Percentiles rank a stretch among this genome's conserved stretches.
Evolutionary conservation across 1,140 invertebrate species (phyloP).

Genomic region (Vollenhovia emeryi): DNA sequence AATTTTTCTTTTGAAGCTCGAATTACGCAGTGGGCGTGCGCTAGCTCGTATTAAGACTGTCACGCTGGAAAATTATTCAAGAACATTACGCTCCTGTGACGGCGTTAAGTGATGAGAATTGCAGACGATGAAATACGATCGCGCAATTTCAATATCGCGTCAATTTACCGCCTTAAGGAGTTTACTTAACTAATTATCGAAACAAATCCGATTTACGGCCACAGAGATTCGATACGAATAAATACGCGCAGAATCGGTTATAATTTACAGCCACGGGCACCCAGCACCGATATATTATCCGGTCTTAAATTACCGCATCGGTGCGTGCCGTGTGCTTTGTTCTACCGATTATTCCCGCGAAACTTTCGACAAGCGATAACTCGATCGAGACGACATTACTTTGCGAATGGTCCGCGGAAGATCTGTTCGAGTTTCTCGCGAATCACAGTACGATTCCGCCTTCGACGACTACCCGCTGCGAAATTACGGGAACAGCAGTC

Average conservation of each 20-base stretch:
- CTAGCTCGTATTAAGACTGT: slow-evolving; percentile 51
- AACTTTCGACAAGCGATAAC: slow-evolving; percentile 30
- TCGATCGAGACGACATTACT: slow-evolving; percentile 33
- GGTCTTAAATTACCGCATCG: slow-evolving; percentile 5
- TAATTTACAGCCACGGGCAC: neutral
- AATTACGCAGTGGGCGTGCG: slow-evolving; percentile 30
- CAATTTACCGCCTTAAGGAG: neutral
- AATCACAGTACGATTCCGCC: slow-evolving; percentile 47
- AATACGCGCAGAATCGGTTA: neutral
- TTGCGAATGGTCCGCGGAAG: slow-evolving; percentile 29
- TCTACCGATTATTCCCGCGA: neutral
- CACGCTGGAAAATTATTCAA: slow-evolving; percentile 51
- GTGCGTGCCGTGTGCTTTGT: neutral
- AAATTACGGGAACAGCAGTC: slow-evolving; percentile 62
- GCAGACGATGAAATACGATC: slow-evolving; percentile 43
- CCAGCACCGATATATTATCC: neutral
- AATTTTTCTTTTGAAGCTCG: slow-evolving; percentile 58
- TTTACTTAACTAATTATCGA: slow-evolving; percentile 36
- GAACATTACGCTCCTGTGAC: slow-evolving; percentile 27
- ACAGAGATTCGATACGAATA: slow-evolving; percentile 21
- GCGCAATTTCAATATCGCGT: slow-evolving; percentile 16
- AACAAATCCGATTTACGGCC: neutral
- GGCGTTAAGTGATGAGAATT: slow-evolving; percentile 41
- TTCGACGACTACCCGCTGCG: slow-evolving; percentile 48
- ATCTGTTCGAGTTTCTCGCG: slow-evolving; percentile 33